Evolutionary conservation across 2,888 invertebrate species (phyloP), one percentile per base, ranked within the genome.

Genomic region (Sarcophaga rosellei): DNA sequence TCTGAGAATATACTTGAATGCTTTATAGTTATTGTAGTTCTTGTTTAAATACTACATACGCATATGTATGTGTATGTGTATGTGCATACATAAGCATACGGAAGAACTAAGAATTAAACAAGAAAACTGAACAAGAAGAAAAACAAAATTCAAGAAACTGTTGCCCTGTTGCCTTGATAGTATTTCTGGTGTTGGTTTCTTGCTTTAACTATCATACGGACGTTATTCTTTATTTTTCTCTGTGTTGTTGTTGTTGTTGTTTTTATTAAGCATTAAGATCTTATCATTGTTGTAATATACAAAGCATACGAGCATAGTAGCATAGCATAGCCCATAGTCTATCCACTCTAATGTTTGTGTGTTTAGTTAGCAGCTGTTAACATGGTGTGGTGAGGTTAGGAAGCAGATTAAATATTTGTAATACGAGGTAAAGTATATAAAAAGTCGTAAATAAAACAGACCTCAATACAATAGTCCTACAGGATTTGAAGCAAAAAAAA

Each of bases 261-360:
- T 47, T 83, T 73, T 77, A 83, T 35, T 35, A 35, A 35, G 8
- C 35, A 35, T 35, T 35, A 35, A 35, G 68, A 83, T 78, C 25
- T 78, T 83, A 83, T 77, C 78, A 53, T 44, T 73, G 53, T 73
- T 73, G 73, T 73, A 20, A 69, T 68, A 57, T 8, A 35, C 35
- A 35, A 35, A 35, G 35, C 10, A 35, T 35, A 35, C 35, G 35
- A 35, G 35, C 35, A 35, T 35, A 35, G 10, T 8, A 35, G 35
- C 10, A 35, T 35, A 10, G 35, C 35, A 35, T 10, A 35, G 35
- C 35, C 35, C 35, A n/a, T n/a, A 35, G 35, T 35, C 8, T 35
- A 8, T 10, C 8, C 35, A 35, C 35, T 35, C 35, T 35, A 35
- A 35, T 35, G 35, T 35, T 35, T 35, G 10, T 35, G 65, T 44